phyloP scores from a whole-genome alignment of 2,113 vertebrate genomes.

The Tringa solitaria region DNA sequence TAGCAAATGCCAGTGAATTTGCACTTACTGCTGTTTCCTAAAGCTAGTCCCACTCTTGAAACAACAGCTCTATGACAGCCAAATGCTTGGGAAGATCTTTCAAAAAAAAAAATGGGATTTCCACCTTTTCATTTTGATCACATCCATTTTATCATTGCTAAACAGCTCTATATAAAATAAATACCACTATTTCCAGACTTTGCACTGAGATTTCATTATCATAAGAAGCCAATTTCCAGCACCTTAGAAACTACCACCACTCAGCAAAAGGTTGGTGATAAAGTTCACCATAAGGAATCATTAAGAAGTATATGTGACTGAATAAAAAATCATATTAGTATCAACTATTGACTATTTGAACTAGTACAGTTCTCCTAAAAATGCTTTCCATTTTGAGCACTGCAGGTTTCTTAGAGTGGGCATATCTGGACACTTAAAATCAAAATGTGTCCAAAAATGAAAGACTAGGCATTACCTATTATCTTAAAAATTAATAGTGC shows the following conservation, averaged over 20 bases:
- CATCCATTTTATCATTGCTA: neutral
- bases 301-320: neutral
- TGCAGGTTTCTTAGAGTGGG: neutral
- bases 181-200: neutral
- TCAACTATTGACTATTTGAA: neutral
- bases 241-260: neutral
- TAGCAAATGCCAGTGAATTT: neutral
- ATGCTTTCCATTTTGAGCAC: neutral
- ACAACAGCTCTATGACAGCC: neutral
- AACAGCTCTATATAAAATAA: neutral
- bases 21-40: neutral
- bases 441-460: neutral
- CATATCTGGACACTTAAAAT: neutral
- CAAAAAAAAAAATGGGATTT: neutral
- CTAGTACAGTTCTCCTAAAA: neutral
- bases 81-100: neutral
- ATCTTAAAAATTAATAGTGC: neutral
- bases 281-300: neutral
- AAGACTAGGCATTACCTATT: neutral
- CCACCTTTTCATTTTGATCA: neutral
- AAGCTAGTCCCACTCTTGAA: neutral
- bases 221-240: neutral
- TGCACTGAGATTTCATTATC: neutral
- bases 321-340: neutral
- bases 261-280: neutral